Percentiles rank a stretch among this genome's conserved stretches.
Evolutionary conservation across 2,113 vertebrate species (phyloP).

Genomic region (Coptodon bakossiorum): DNA sequence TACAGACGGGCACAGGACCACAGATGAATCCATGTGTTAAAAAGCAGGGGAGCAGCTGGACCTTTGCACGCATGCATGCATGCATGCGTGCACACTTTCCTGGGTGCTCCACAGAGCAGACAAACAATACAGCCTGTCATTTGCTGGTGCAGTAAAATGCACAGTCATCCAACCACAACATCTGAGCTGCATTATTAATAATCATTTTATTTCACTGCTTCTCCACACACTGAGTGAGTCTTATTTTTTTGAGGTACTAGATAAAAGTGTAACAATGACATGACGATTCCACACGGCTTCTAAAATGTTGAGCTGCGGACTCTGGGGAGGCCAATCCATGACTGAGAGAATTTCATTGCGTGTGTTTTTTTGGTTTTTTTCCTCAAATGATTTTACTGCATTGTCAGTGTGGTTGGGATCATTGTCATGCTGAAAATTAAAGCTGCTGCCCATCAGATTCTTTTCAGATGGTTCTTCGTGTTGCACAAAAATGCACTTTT

Average conservation of each 20-base stretch:
- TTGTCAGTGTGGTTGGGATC: not conserved
- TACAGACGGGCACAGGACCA: not conserved
- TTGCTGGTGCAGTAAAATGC: conserved; percentile 7
- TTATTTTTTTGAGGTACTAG: not conserved
- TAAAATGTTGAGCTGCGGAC: not conserved
- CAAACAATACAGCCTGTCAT: not conserved
- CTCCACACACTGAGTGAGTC: not conserved
- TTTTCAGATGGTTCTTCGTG: not conserved
- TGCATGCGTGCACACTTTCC: not conserved
- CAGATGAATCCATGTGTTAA: not conserved
- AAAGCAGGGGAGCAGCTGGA: not conserved
- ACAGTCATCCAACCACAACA: conserved; percentile 20
- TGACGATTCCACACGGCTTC: not conserved
- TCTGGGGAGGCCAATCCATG: not conserved
- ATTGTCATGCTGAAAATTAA: not conserved
- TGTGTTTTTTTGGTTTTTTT: rapidly evolving
- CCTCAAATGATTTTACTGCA: not conserved
- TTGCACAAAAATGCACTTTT: not conserved
- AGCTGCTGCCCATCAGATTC: not conserved
- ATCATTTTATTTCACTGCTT: not conserved
- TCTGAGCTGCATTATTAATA: conserved; percentile 36
- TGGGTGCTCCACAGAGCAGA: not conserved
- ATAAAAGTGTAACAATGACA: not conserved
- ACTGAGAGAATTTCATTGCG: not conserved
- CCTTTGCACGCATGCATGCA: not conserved